These are phyloP conservation scores for Micronycteris hirsuta DNA, from an alignment of 2,113 vertebrate species.

Conservation along the genomic window DNA sequence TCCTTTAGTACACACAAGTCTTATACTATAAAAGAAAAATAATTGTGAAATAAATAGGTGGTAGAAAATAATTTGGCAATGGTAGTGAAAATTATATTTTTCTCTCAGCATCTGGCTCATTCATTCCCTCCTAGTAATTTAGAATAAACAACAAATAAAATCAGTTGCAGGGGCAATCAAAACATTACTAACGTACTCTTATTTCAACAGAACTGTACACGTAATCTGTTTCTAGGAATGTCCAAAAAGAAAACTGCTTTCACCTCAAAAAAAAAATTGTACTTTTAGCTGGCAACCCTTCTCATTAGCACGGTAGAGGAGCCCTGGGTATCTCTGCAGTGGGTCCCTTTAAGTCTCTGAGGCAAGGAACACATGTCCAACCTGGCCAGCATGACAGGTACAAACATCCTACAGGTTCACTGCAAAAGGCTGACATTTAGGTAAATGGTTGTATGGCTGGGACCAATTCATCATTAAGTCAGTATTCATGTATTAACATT, in stretches of 20 bases:
- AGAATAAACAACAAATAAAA: background rate
- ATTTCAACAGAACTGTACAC: background rate
- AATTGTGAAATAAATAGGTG: background rate
- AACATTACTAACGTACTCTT: background rate
- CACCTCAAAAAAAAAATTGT: background rate
- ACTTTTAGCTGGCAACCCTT: background rate
- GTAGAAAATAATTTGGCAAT: background rate
- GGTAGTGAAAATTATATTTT: background rate
- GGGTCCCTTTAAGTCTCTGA: background rate
- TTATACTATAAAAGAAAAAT: background rate
- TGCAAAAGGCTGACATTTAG: background rate
- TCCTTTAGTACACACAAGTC: background rate
- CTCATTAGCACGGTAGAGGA: background rate
- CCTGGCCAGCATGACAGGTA: background rate
- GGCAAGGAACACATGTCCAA: background rate
- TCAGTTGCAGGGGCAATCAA: background rate
- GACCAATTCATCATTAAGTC: background rate
- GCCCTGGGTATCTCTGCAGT: background rate
- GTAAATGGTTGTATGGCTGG: background rate
- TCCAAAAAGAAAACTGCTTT: background rate
- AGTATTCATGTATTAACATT: conserved; percentile 30
- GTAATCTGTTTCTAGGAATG: background rate
- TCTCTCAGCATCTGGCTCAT: background rate
- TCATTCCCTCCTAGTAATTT: background rate
- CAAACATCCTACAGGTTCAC: background rate